Percentiles rank a stretch among this genome's conserved stretches.
Evolutionary conservation across 2,113 vertebrate species (phyloP).

Genomic region (Toxotes jaculatrix): DNA sequence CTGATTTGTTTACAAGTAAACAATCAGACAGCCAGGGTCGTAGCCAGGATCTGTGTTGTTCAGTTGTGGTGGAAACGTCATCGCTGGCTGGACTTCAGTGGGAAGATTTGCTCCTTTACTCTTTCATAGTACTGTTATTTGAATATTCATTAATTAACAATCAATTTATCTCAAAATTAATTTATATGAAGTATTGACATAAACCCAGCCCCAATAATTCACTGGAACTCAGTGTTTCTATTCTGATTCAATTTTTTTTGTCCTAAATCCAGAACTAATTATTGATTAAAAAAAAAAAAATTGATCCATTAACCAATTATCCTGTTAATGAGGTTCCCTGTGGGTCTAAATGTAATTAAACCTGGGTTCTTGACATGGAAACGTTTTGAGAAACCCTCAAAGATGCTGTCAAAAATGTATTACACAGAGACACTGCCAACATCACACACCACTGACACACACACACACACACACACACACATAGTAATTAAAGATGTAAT

Average conservation of each 20-base stretch:
- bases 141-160: background rate
- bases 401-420: conserved; percentile 3
- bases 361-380: background rate
- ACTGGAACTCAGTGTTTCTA: background rate
- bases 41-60: background rate
- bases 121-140: background rate
- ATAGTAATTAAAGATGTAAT: conserved; percentile 71
- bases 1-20: conserved; percentile 18
- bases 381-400: background rate
- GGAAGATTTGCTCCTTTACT: background rate
- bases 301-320: background rate
- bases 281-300: background rate
- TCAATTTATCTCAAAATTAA: background rate
- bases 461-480: background rate
- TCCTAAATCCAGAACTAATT: background rate
- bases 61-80: too few relatives aligned
- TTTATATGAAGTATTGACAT: background rate
- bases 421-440: background rate
- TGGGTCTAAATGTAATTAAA: conserved; percentile 10
- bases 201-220: background rate
- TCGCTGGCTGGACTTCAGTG: background rate
- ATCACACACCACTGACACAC: background rate
- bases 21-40: background rate
- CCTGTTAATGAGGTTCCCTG: background rate
- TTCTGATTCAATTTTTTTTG: background rate